Base-by-base conservation (phyloP, 2,113 vertebrate species). In the Ctenodactylus gundi region DNA sequence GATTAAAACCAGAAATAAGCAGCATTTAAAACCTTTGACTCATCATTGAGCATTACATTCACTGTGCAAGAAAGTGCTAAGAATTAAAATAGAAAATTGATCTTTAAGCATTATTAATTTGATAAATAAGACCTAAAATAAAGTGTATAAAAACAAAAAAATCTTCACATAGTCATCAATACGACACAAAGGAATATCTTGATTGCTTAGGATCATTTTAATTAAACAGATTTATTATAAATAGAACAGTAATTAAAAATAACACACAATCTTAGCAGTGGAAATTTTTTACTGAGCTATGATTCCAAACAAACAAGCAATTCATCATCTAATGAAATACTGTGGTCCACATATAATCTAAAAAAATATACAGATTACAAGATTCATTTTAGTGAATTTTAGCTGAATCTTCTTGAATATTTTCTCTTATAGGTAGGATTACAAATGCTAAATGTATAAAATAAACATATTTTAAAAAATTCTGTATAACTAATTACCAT, bases 81-180 rank as follows among this genome's bases (percentile, higher is more conserved):
- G 34, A 86, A 84, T 76, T 76, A 70, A 77, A 87, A 93, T 62
- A 49, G 49, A 67, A 91, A 86, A 83, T 20, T 64, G 39, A 73
- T 53, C 41, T 62, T 46, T 20, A 73, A 53, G 85, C 21, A 81
- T 57, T 84, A 49, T 2, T 62, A n/a, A n/a, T 57, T 8, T 31
- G 17, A 36, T 58, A 51, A 53, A 57, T 41, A 64, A 41, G 55
- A 64, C 53, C 67, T 41, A 15, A 67, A 88, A 39, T 53, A 23
- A 96, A 39, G 11, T 46, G 3, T 23, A 55, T 73, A 9, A 64
- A 62, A 89, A 41, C 55, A 36, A 34, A 94, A 84, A 88, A 53
- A 15, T 60, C 80, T 84, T 55, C 51, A 41, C 18, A 62, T 64
- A 4, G 2, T 88, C 1, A 25, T 60, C 39, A 85, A 75, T 11